These are phyloP conservation scores for Phymastichus coffea DNA, from an alignment of 1,140 invertebrate species.

Conservation along the genomic window DNA sequence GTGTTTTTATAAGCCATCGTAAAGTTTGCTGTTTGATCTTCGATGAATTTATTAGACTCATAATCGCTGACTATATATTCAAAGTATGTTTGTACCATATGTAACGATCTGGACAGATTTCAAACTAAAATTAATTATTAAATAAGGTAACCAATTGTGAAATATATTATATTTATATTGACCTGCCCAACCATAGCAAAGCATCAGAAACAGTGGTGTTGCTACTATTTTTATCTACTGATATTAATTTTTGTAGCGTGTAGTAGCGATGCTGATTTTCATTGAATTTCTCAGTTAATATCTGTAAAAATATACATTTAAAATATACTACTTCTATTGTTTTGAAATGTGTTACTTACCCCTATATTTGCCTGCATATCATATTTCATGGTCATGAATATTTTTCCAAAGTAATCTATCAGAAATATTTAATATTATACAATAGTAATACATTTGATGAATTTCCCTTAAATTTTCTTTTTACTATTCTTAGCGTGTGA, in stretches of 20 bases:
- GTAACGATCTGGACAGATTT: slow-evolving; percentile 63
- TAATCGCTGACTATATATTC: slow-evolving; percentile 59
- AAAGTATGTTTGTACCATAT: slow-evolving; percentile 64
- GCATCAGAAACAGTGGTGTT: slow-evolving; percentile 59
- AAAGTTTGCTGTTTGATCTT: slow-evolving; percentile 61
- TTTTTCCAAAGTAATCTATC: slow-evolving; percentile 69
- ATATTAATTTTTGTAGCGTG: slow-evolving; percentile 68
- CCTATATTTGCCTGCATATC: slow-evolving; percentile 75
- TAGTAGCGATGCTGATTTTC: slow-evolving; percentile 57
- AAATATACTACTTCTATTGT: slow-evolving; percentile 3
- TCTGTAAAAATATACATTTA: slow-evolving; percentile 53
- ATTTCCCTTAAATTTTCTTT: not conserved
- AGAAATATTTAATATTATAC: slow-evolving; percentile 33
- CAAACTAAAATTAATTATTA: no score
- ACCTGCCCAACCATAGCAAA: slow-evolving; percentile 71
- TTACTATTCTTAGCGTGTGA: no score
- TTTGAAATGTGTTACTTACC: slow-evolving; percentile 59
- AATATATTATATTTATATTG: no score
- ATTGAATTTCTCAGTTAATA: slow-evolving; percentile 63
- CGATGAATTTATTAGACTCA: slow-evolving; percentile 49
- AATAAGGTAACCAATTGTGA: no score
- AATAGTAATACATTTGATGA: not conserved
- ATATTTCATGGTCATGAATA: slow-evolving; percentile 69
- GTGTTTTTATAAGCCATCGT: slow-evolving; percentile 64
- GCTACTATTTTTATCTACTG: slow-evolving; percentile 58